Conservation (phyloP, 2,888 invertebrate species). For the Dolomedes plantarius region DNA sequence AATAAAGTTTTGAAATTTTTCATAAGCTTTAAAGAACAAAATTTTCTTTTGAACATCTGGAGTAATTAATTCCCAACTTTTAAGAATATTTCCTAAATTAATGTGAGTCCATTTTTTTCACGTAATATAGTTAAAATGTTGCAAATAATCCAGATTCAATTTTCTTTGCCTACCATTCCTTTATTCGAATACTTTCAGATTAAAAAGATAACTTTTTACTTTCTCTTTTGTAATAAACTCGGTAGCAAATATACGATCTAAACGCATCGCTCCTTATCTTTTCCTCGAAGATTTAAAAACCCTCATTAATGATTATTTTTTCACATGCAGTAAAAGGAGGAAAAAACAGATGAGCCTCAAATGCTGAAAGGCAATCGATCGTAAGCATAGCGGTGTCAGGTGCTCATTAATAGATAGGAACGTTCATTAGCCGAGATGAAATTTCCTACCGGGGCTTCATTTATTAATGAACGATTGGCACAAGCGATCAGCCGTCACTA, state of each 20-base stretch:
- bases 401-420: conserved; percentile 60
- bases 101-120: too few relatives aligned
- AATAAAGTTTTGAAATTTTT: too few relatives aligned
- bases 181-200: too few relatives aligned
- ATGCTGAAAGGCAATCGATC: neutral
- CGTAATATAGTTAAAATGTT: too few relatives aligned
- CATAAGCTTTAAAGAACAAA: too few relatives aligned
- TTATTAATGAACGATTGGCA: conserved; percentile 67
- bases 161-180: too few relatives aligned
- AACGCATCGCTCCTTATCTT: neutral
- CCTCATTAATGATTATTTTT: neutral
- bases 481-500: conserved; percentile 62
- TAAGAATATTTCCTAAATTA: too few relatives aligned
- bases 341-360: neutral
- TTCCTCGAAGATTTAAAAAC: neutral
- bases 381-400: conserved; percentile 44
- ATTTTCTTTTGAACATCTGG: too few relatives aligned
- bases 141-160: too few relatives aligned
- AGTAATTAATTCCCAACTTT: too few relatives aligned
- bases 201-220: neutral
- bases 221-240: neutral
- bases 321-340: neutral
- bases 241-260: neutral
- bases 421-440: conserved; percentile 63
- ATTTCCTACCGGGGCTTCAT: conserved; percentile 61